These are phyloP conservation scores for Propithecus deckenii DNA, from an alignment of 2,797 vertebrate genomes.

Conservation along the genomic window DNA sequence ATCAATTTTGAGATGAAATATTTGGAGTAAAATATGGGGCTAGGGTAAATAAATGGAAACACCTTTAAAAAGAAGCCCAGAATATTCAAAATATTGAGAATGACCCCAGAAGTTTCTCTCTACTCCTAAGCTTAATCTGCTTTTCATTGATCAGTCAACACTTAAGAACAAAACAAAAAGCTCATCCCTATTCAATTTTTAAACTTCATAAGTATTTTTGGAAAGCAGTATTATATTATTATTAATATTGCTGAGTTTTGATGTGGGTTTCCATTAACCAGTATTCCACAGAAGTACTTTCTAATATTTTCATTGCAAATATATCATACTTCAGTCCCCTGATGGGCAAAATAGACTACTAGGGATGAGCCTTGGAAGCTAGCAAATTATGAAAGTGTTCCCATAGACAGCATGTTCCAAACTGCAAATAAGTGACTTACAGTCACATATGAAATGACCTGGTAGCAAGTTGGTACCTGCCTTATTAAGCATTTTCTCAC, in stretches of 20 bases:
- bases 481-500: background rate
- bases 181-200: background rate
- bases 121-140: background rate
- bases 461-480: background rate
- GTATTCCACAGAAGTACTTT: background rate
- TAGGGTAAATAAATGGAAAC: background rate
- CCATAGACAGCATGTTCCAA: background rate
- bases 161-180: background rate
- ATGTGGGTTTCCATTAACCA: background rate
- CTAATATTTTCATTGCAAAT: background rate
- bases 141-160: background rate
- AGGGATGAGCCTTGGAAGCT: background rate
- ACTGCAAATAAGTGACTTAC: background rate
- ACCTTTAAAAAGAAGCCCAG: background rate
- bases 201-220: background rate
- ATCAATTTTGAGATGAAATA: background rate
- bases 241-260: background rate
- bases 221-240: background rate
- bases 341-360: background rate
- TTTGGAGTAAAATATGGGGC: background rate
- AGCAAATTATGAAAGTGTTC: background rate
- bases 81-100: conserved; percentile 4
- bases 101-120: background rate
- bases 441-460: background rate
- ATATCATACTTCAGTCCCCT: background rate